A percentile compares a stretch with the other conserved stretches of the same genome.
Conservation (phyloP, 2,797 vertebrate genomes). For the Acrossocheilus fasciatus region DNA sequence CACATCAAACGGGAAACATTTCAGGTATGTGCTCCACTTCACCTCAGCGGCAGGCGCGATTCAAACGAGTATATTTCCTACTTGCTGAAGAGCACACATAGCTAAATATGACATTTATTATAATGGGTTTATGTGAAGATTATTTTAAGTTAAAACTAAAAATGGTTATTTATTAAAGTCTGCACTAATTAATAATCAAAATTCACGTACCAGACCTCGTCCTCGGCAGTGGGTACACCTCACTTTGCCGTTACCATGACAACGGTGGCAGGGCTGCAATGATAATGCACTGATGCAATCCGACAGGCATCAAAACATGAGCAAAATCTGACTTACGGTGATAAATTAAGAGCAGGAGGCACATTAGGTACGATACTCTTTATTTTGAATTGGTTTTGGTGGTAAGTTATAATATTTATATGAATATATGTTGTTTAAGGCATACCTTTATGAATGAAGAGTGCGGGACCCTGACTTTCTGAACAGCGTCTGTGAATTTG, state of each 20-base stretch:
- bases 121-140: no score
- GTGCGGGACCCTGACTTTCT: constrained; percentile 79
- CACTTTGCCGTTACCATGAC: constrained; percentile 74
- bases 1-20: no score
- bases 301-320: neutral
- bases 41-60: no score
- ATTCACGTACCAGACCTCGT: constrained; percentile 63
- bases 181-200: no score
- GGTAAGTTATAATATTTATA: neutral
- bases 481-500: constrained; percentile 74
- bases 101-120: no score
- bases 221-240: constrained; percentile 73
- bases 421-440: neutral
- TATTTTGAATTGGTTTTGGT: neutral
- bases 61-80: no score
- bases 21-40: no score
- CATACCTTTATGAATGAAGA: constrained; percentile 83
- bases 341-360: neutral
- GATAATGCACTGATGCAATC: neutral
- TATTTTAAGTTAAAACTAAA: no score
- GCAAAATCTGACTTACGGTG: neutral
- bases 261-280: constrained; percentile 77
- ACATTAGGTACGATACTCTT: neutral
- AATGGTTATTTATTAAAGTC: no score
- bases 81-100: no score